These are phyloP conservation scores for Perdita meconis DNA, from an alignment of 2,888 invertebrate species.

Conservation along the genomic window DNA sequence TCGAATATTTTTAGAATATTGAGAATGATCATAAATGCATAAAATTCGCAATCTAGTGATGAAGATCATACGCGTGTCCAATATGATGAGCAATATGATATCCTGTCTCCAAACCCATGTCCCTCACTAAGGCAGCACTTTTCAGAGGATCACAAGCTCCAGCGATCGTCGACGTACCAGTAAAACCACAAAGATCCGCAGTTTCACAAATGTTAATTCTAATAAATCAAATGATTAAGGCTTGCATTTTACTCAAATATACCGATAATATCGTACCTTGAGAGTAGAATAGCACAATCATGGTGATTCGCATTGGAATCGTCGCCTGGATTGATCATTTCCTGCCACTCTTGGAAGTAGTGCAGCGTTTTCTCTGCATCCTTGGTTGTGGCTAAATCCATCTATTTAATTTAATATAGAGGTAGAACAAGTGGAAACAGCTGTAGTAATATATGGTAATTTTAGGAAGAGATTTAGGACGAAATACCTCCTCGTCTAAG, in stretches of 20 bases:
- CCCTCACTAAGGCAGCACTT: constrained; percentile 86
- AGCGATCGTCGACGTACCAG: constrained; percentile 86
- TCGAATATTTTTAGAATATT: too few relatives aligned
- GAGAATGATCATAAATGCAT: too few relatives aligned
- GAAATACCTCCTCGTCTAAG: constrained; percentile 83
- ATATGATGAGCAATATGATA: constrained; percentile 87
- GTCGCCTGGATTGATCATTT: constrained; percentile 85
- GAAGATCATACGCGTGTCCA: constrained; percentile 85
- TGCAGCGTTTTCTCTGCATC: constrained; percentile 85
- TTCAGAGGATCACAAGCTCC: constrained; percentile 86
- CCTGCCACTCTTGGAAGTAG: constrained; percentile 86
- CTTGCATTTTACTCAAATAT: background rate
- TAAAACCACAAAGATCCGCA: constrained; percentile 81
- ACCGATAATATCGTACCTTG: constrained; percentile 82
- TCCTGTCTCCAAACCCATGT: constrained; percentile 86
- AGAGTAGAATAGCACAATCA: constrained; percentile 86
- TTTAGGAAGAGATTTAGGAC: background rate
- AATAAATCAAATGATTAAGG: background rate
- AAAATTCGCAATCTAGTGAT: too few relatives aligned
- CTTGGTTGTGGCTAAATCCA: constrained; percentile 82
- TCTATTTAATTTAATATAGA: constrained; percentile 60
- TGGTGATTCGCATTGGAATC: constrained; percentile 87
- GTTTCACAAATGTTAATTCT: constrained; percentile 82
- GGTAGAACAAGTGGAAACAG: background rate
- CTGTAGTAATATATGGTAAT: background rate